phyloP scores from a whole-genome alignment of 2,797 vertebrate genomes.

The Saguinus oedipus region DNA sequence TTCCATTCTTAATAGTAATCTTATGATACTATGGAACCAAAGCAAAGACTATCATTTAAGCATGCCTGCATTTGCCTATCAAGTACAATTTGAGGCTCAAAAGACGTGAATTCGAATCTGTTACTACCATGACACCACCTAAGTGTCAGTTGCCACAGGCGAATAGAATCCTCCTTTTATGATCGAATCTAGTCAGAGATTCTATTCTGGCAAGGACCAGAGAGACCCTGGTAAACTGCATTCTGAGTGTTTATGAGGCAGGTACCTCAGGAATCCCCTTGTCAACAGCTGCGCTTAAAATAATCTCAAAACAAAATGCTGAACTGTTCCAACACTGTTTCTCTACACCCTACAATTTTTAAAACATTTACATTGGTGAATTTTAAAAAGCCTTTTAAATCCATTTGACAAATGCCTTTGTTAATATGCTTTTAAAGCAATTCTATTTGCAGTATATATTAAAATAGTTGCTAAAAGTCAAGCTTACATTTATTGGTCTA shows the following conservation, averaged over 20 bases:
- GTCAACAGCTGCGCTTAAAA: background rate
- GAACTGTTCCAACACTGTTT: background rate
- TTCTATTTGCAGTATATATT: background rate
- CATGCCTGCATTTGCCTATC: background rate
- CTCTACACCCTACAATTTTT: background rate
- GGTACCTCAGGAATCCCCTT: background rate
- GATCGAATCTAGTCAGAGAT: background rate
- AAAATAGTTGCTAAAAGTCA: background rate
- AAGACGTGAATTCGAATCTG: background rate
- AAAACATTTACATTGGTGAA: background rate
- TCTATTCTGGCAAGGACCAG: background rate
- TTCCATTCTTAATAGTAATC: background rate
- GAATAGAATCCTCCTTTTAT: background rate
- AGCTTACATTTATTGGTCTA: background rate
- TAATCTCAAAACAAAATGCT: background rate
- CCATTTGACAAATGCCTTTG: background rate
- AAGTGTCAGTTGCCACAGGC: background rate
- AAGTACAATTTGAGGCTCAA: background rate
- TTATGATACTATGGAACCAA: background rate
- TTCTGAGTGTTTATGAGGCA: background rate
- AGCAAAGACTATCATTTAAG: constrained; percentile 24
- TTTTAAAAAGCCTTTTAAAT: background rate
- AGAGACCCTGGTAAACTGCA: background rate
- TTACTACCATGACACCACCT: background rate
- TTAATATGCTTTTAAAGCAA: background rate